Evolutionary conservation across 1,140 invertebrate species (phyloP), one percentile per base, ranked within the genome.

Genomic region (Matsumurasca onukii): DNA sequence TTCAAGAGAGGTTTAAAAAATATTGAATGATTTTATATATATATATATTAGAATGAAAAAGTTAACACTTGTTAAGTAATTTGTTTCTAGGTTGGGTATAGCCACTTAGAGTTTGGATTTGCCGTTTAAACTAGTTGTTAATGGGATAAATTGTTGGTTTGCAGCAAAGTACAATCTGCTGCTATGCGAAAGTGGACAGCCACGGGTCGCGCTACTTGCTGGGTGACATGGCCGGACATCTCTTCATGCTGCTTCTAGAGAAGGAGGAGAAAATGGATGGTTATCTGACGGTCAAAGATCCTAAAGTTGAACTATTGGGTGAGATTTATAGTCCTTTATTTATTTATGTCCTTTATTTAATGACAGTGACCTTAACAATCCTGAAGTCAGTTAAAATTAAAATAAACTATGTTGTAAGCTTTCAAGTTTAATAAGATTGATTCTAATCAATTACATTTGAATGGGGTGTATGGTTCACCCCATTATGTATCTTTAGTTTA

Each of bases 191-290:
- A 78, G 94, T 99, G 15, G 98, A 99, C 79, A 85, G 88, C 22
- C 90, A 93, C 75, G 96, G 97, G 20, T 86, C 91, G 30, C 86
- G 97, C 1, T 99, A 98, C 82, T 80, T 99, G 20, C 81, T 99
- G 1, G 97, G 97, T 0, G 97, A 99, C 76, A 93, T 98, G 85
- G 89, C 91, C 27, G 98, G 98, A 0, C 87, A 96, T 76, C 82
- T 99, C 12, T 99, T 97, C 77, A 98, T 99, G 95, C 79, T 99
- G n/a, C 86, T 98, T 68, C 80, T 99, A 31, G 94, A 98, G 73
- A 88, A 91, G 65, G 90, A 93, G 70, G 91, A 91, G 74, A 88
- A 88, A 76, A 84, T 86, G 68, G 92, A 94, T 78, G 91, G 90
- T 5, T 84, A 87, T 0, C 82, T 86, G 51, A 81, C 85, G 13